Base-by-base conservation (phyloP, 2,888 invertebrate genomes). In the Meghimatium bilineatum region DNA sequence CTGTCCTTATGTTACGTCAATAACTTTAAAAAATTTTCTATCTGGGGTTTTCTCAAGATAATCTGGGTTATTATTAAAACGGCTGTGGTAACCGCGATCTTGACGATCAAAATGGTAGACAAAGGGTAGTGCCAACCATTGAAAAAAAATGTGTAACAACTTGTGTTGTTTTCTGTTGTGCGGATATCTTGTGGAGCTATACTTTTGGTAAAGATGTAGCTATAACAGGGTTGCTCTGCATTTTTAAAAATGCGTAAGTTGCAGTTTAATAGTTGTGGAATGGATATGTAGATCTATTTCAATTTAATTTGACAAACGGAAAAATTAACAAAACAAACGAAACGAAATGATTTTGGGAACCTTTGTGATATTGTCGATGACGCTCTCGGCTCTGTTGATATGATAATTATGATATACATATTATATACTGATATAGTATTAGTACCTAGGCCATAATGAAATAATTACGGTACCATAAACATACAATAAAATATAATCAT, bases 41-140 rank as follows among this genome's bases (percentile, higher is more conserved):
- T 49, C 17, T 49, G 49, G n/a, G n/a, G n/a, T n/a, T n/a, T n/a
- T 49, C 8, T 17, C 49, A 49, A 12, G 17, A 49, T 49, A 12
- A 49, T 49, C 17, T 49, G 49, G 49, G 49, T 49, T 12, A 49
- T 12, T 12, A 49, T 49, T 49, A 49, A 49, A 49, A 49, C 49
- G 49, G 17, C 8, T 49, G 8, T 17, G 17, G 49, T 17, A 49
- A 12, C 10, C 49, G 8, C 17, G 17, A 49, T 17, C 49, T 49
- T 44, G 23, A 29, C n/a, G 38, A 44, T 10, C 44, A 72, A 72
- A 72, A 72, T 72, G 72, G 72, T 72, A 38, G 72, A 72, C 72
- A 72, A 72, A 72, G 72, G 72, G n/a, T 60, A 36, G n/a, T 34
- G 63, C 17, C 36, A 38, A 60, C 14, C 34, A 32, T 10, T 34